Conservation (phyloP, 2,113 vertebrate species). For the Calypte anna region DNA sequence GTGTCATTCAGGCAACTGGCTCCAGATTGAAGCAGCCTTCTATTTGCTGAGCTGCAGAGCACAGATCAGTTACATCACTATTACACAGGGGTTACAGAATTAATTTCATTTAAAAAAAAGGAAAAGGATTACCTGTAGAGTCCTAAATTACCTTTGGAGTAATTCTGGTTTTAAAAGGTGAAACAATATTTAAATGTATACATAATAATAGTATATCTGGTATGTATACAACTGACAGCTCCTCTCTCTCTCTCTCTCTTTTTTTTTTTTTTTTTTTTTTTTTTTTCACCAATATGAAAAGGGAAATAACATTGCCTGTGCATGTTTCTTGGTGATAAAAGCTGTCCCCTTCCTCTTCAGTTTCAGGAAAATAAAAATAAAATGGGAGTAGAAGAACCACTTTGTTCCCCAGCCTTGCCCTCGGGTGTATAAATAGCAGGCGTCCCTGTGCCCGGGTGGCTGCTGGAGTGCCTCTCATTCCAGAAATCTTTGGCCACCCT, state of each 20-base stretch:
- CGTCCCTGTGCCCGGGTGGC: constrained; percentile 11
- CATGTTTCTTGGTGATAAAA: not conserved
- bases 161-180: not conserved
- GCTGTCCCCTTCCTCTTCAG: not conserved
- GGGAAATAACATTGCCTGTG: not conserved
- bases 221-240: not conserved
- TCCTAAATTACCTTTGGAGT: not conserved
- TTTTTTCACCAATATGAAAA: not conserved
- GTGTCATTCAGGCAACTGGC: not conserved
- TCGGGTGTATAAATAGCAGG: constrained; percentile 69
- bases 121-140: not conserved
- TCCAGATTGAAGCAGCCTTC: not conserved
- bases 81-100: not conserved
- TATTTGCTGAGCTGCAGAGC: not conserved
- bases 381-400: constrained; percentile 30
- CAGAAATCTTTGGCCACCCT: constrained; percentile 62
- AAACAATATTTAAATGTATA: not conserved
- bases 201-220: not conserved
- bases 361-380: constrained; percentile 40
- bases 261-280: not conserved
- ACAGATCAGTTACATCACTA: not conserved
- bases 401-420: constrained; percentile 42
- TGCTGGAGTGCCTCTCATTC: constrained; percentile 68
- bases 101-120: not conserved
- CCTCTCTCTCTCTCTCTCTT: too few species aligned